phyloP scores from a whole-genome alignment of 2,888 invertebrate species.

The Blastobasis adustella region DNA sequence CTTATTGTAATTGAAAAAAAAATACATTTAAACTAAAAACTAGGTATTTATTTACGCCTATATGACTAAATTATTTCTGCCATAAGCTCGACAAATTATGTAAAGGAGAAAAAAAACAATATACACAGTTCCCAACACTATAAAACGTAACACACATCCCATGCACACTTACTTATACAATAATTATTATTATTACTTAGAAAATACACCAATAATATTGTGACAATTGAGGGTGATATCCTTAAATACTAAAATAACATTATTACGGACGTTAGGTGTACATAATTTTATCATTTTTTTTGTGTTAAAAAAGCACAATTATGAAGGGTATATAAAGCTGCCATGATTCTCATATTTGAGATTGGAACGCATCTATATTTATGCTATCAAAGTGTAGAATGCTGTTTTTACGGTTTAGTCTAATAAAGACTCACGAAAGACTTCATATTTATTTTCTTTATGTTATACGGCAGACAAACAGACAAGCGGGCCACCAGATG shows the following conservation, averaged over 20 bases:
- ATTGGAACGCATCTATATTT: too few relatives aligned
- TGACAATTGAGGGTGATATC: conserved; percentile 24
- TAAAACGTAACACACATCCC: background rate
- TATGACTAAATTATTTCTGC: background rate
- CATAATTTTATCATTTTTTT: background rate
- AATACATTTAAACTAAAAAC: background rate
- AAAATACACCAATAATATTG: conserved; percentile 16
- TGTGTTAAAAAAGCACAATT: background rate
- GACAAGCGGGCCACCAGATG: too few relatives aligned
- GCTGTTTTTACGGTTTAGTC: too few relatives aligned
- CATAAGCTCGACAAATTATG: background rate
- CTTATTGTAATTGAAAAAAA: background rate
- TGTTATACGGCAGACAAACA: too few relatives aligned
- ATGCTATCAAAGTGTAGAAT: too few relatives aligned
- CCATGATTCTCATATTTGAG: too few relatives aligned
- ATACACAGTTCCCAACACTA: background rate
- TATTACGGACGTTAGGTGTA: conserved; percentile 23
- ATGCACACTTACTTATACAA: background rate
- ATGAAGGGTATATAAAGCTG: too few relatives aligned
- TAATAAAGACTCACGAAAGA: too few relatives aligned
- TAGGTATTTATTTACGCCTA: background rate
- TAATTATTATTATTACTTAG: conserved; percentile 3
- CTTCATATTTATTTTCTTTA: too few relatives aligned
- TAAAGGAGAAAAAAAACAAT: too few relatives aligned
- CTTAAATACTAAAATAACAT: conserved; percentile 25